Base-by-base conservation (phyloP, 2,113 vertebrate species). In the Toxostoma redivivum region DNA sequence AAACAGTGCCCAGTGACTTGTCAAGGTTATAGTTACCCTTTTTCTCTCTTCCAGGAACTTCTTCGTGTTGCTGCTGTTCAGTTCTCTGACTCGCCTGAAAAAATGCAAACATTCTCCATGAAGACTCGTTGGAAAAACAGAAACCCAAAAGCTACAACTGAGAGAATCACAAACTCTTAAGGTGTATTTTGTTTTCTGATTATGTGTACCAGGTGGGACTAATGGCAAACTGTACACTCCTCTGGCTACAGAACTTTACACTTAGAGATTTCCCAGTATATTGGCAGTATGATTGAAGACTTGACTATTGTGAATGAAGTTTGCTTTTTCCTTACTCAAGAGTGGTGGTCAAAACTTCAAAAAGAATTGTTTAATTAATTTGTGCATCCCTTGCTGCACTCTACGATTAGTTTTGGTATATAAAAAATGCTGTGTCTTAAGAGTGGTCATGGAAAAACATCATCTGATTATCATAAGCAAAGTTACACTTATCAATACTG, bases 41-140 rank as follows among this genome's bases (percentile, higher is more conserved):
- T 99, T 99, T 96, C 99, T 98, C 97, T 99, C 99, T 95, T 99
- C 99, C 93, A 99, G 97, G 97, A 99, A 99, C 96, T 99, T 99
- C 97, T 99, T 99, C 31, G 99, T 99, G 98, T 99, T 99, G 98
- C 99, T 99, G 98, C 99, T 99, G 98, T 99, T 99, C 95, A 99
- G 96, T 95, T 99, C 99, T 81, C 99, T 97, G 93, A 99, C 99
- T 97, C 99, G 97, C 98, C 99, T 99, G 70, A 95, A 97, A 92
- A 67, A 72, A 97, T 6, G 61, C 61, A 81, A 97, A 82, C 0
- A 0, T 76, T 93, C 24, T 38, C 31, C 51, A 64, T 95, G 76
- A 97, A 77, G 64, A 78, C 18, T 90, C 42, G 51, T 22, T 67
- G 28, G 27, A 9, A 84, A 61, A 40, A 88, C 37, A 62, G 24